Percentiles rank a stretch among this genome's conserved stretches.
Evolutionary conservation across 2,797 vertebrate species (phyloP).

Genomic region (Gouania willdenowi): DNA sequence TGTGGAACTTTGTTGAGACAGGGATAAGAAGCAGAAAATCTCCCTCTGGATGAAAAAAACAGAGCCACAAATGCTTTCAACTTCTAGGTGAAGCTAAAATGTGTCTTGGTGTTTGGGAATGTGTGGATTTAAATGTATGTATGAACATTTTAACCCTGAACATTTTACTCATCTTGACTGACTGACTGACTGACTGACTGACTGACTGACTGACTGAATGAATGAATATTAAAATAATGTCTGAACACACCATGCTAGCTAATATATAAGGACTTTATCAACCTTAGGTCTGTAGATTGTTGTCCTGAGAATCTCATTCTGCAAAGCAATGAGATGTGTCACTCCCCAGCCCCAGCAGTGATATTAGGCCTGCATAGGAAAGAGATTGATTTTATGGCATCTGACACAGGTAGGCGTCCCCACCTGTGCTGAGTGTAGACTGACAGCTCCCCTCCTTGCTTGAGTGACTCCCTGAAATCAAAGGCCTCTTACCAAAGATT

Average conservation of each 20-base stretch:
- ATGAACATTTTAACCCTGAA: no score
- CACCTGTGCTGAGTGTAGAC: constrained; percentile 49
- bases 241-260: no score
- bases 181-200: no score
- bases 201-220: no score
- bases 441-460: constrained; percentile 57
- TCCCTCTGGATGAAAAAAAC: constrained; percentile 45
- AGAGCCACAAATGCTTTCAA: constrained; percentile 39
- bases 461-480: constrained; percentile 54
- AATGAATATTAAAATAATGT: no score
- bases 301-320: constrained; percentile 29
- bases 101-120: no score
- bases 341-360: constrained; percentile 53
- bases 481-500: constrained; percentile 51
- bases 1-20: constrained; percentile 37
- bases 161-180: no score
- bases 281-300: constrained; percentile 31
- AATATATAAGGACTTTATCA: constrained; percentile 31
- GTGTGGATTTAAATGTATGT: no score
- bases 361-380: constrained; percentile 66
- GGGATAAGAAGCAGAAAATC: constrained; percentile 28
- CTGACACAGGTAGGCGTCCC: constrained; percentile 73
- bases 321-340: constrained; percentile 56
- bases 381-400: constrained; percentile 74
- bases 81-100: no score